Evolutionary conservation across 2,797 vertebrate species (phyloP), one percentile per base, ranked within the genome.

Genomic region (Sebastes wilsoni): DNA sequence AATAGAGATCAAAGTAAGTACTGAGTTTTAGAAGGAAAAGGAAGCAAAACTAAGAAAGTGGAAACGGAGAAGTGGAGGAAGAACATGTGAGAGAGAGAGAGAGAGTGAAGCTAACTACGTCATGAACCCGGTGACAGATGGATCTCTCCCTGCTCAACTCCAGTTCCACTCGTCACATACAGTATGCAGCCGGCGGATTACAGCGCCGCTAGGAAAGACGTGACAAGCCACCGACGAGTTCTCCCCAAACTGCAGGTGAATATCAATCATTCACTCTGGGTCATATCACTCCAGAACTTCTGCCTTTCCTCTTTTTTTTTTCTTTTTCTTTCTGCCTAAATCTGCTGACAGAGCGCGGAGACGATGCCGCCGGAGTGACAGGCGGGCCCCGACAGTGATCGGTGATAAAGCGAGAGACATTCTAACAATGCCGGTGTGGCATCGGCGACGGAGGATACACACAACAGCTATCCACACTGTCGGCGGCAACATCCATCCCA

Each of bases 191-290:
- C 10, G 28, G 58, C 16, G 74, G 85, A 87, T 86, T 80, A 83
- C 30, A 82, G 81, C 65, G 23, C 49, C 5, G 46, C 67, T 6
- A 30, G 65, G 27, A 46, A 16, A 60, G 72, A 77, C 42, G 77
- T 62, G 80, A 85, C 75, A 78, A 76, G 60, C 68, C 79, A n/a
- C 55, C n/a, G 25, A 74, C 73, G 46, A 6, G 59, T 67, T 59
- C 83, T 42, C 28, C 28, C 60, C 32, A 49, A 73, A n/a, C 56
- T 59, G 71, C 64, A 70, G 80, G 81, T 83, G 79, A 87, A 85
- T 78, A 85, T 85, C 59, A 86, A 87, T 84, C 68, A 55, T 81
- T 82, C 49, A 81, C 74, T 23, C 7, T 2, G 18, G 79, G 83
- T 89, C 78, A 64, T 30, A 82, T 81, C 79, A 4, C 82, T 75